Evolutionary conservation across 2,797 vertebrate species (phyloP), one percentile per base, ranked within the genome.

Genomic region (Oreortyx pictus): DNA sequence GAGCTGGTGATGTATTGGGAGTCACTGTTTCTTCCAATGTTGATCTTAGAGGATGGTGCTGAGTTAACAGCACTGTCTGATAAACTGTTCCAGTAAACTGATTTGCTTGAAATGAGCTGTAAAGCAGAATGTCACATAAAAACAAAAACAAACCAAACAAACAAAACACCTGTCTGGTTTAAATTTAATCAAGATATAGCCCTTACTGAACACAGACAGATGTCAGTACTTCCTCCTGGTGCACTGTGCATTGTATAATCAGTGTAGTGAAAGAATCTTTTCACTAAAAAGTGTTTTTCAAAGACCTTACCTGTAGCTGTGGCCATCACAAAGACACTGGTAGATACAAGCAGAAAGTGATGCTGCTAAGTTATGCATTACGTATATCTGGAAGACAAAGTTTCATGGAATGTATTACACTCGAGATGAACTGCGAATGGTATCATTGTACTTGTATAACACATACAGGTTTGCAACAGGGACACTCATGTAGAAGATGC

Each of bases 331-430:
- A 92, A 99, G 98, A 97, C 99, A 99, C 64, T 99, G 99, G 97
- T 99, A 99, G 92, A 99, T 99, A 95, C 99, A 99, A 95, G 99
- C 99, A 71, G 99, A 99, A 82, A 99, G 98, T 27, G 99, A 99
- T 1, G 99, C 99, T 87, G 99, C 99, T 97, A 99, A 97, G 6
- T 98, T 99, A 97, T 99, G 99, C 98, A 99, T 98, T 93, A 99
- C 98, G 44, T 99, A 98, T 92, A 99, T 98, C 99, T 99, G 97
- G 31, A 95, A 96, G 72, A 97, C 27, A 95, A 86, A 89, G n/a
- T 64, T 91, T 76, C 33, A 71, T 2, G 64, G 47, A 56, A 89
- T 2, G 78, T 56, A 87, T 90, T 86, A 94, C 20, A 77, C 37
- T 78, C 35, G 72, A 31, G 89, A 61, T 65, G 6, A 82, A 66